A percentile compares a stretch with the other conserved stretches of the same genome.
Conservation (phyloP, 2,113 vertebrate species). For the Lampris incognitus region DNA sequence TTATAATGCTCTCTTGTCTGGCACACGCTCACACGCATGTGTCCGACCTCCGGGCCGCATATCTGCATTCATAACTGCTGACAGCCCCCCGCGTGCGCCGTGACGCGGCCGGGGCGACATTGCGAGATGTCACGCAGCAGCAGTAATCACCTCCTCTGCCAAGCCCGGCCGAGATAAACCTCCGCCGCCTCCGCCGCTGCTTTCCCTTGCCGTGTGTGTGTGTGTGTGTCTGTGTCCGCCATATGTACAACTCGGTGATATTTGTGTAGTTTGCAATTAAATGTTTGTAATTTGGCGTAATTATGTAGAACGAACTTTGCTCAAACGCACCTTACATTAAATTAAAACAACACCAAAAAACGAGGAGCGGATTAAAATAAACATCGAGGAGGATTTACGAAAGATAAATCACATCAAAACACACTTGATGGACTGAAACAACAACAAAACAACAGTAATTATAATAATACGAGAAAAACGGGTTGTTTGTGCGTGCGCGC, state of each 20-base stretch:
- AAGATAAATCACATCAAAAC: neutral
- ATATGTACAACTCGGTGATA: too few species aligned
- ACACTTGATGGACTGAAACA: too few species aligned
- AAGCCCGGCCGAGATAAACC: neutral
- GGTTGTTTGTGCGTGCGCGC: constrained; percentile 8
- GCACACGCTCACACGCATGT: constrained; percentile 43
- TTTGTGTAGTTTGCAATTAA: neutral
- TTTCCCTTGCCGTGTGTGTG: too few species aligned
- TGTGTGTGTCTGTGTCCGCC: too few species aligned
- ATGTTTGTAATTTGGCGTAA: neutral
- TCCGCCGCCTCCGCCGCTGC: too few species aligned
- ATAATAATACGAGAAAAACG: too few species aligned
- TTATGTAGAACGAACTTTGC: neutral
- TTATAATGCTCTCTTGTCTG: constrained; percentile 21
- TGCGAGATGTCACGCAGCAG: constrained; percentile 27
- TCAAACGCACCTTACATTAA: neutral
- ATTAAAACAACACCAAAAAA: neutral
- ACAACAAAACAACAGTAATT: too few species aligned
- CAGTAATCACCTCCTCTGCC: constrained; percentile 11
- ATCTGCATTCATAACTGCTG: constrained; percentile 56
- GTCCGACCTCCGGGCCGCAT: constrained; percentile 33
- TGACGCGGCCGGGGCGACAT: constrained; percentile 31
- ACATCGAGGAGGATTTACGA: neutral
- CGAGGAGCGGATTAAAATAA: neutral
- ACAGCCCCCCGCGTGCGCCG: constrained; percentile 56